Base-by-base conservation (phyloP, 1,140 invertebrate genomes). In the Atta texana region DNA sequence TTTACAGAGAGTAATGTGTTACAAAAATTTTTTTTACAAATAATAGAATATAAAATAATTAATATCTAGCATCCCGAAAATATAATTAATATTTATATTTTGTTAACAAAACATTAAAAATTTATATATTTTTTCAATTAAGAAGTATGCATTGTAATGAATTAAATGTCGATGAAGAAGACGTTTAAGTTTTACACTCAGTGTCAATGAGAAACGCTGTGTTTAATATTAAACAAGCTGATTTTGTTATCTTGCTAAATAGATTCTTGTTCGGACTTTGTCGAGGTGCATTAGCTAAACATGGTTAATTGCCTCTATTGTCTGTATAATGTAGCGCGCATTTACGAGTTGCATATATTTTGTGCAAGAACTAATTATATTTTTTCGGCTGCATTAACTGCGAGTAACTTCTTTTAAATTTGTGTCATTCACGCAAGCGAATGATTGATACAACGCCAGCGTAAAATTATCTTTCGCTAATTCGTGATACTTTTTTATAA, bases 111-210 rank as follows among this genome's bases (percentile, higher is more conserved):
- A 69, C 34, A 2, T 18, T 34, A 39, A 69, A 16, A 31, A 2
- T 39, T 21, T 55, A 4, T 71, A 24, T n/a, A 55, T 34, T 34
- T n/a, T 51, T 66, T 39, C 18, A 31, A 66, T 78, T 49, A 68
- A 81, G 28, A 34, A 69, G 5, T 57, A 49, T 14, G 24, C 21
- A 64, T 57, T 64, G 31, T 12, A 75, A 75, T 24, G n/a, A 66
- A 12, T 63, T 12, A 34, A 44, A 55, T 10, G 4, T n/a, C 2
- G 63, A 71, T n/a, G 6, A 69, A 71, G 7, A 57, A 71, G 7
- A 57, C 21, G 4, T 49, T 75, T 66, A 86, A 87, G 88, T 90
- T 90, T 90, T 90, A 90, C 89, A 80, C 88, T 90, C 88, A 89
- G 88, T 88, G 71, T 57, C 63, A 49, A 24, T 66, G 14, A 75